A percentile compares a stretch with the other conserved stretches of the same genome.
Conservation (phyloP, 1,140 invertebrate genomes). For the Bombyx mandarina region DNA sequence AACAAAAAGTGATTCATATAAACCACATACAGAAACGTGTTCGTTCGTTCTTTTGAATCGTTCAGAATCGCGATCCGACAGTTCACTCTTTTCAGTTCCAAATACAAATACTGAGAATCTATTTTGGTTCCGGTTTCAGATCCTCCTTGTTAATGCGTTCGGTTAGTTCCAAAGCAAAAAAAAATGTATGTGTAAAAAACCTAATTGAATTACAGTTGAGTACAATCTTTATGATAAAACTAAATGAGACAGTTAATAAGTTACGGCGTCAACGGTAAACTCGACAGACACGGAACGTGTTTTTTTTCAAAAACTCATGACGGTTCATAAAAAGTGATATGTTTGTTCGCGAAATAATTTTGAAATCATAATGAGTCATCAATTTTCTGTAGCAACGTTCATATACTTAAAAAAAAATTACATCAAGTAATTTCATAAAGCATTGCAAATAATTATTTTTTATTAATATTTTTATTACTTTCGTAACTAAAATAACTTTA, state of each 20-base stretch:
- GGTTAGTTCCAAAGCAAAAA: conserved; percentile 20
- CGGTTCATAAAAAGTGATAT: too few species aligned
- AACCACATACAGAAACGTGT: conserved; percentile 17
- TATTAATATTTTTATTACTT: conserved; percentile 3
- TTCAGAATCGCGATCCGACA: too few species aligned
- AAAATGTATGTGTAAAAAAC: conserved; percentile 24
- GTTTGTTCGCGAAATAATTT: too few species aligned
- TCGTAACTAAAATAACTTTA: not conserved
- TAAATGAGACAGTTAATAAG: conserved; percentile 14
- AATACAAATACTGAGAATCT: conserved; percentile 40
- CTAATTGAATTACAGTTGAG: conserved; percentile 39
- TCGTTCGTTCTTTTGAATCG: not conserved
- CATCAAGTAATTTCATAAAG: too few species aligned
- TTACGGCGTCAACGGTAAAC: not conserved
- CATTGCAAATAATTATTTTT: not conserved
- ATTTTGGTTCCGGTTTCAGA: conserved; percentile 55
- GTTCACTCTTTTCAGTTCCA: not conserved
- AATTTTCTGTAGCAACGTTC: not conserved
- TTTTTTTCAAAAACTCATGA: conserved; percentile 5
- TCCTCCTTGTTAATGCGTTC: conserved; percentile 51
- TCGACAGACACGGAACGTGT: not conserved
- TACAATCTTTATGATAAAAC: conserved; percentile 35
- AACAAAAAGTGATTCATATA: conserved; percentile 56
- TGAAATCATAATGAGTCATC: too few species aligned
- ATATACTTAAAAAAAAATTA: too few species aligned